Base-by-base conservation (phyloP, 1,140 invertebrate genomes). In the Acyrthosiphon pisum region DNA sequence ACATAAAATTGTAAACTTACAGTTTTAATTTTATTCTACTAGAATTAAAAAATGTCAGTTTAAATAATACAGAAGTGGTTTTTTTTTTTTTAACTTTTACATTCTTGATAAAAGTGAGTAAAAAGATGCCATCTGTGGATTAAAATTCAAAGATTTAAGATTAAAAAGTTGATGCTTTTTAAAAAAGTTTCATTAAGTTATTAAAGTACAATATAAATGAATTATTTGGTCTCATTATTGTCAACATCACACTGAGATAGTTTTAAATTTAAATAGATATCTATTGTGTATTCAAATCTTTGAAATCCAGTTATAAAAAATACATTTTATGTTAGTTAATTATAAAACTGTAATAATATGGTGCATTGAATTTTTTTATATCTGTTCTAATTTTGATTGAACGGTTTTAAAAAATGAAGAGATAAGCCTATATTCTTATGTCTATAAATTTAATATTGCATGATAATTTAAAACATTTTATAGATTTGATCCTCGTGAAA, bases 401-500 rank as follows among this genome's bases (percentile, higher is more conserved):
- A 18, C 6, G 14, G 60, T 76, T 76, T 76, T 2, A 23, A 83
- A n/a, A 30, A 46, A 46, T 86, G 3, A 46, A 9, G 35, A 89
- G 35, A 56, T 37, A 23, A 56, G 22, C 9, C 11, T n/a, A 23
- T 90, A 41, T 68, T 20, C 20, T 90, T 68, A 44, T 35, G 30
- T n/a, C 35, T 14, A 14, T 90, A 90, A 44, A 41, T 41, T 41
- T 41, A 41, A 90, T 14, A 23, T 44, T 90, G 20, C 46, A 68
- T 90, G 41, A 90, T 90, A 90, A 23, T 90, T 68, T 30, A 68
- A 90, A 90, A 90, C 23, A 7, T 93, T 53, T 53, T 93, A 26
- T 84, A 93, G 91, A 81, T 93, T 93, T 56, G 91, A 93, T 86
- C 91, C 91, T 93, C 91, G 91, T 50, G 91, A 93, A 93, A 93